Conservation (phyloP, 2,888 invertebrate genomes). For the Encarsia formosa region DNA sequence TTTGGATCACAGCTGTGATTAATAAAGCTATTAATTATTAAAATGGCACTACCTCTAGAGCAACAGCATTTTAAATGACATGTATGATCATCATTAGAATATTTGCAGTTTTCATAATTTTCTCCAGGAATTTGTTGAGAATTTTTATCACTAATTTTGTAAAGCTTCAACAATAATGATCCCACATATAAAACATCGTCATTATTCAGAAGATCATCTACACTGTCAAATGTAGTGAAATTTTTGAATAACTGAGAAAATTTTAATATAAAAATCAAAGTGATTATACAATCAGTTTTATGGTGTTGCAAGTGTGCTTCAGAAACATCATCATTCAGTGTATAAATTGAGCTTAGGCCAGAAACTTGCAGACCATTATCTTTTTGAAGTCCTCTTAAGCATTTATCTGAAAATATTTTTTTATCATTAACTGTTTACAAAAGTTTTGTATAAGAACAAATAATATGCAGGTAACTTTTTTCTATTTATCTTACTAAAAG, state of each 20-base stretch:
- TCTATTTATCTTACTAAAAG: no score
- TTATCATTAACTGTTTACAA: neutral
- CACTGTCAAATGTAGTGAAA: neutral
- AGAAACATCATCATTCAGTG: neutral
- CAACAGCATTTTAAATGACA: no score
- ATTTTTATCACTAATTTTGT: no score
- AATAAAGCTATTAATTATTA: neutral
- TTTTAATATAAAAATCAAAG: neutral
- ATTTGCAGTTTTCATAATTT: no score
- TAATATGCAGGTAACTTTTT: no score
- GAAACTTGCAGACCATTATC: neutral
- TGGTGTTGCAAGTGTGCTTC: neutral
- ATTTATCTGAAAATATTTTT: neutral
- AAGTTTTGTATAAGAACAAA: neutral
- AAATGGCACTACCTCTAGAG: no score
- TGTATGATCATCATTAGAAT: no score
- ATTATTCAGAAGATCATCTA: neutral
- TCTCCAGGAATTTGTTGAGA: no score
- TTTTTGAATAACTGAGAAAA: neutral
- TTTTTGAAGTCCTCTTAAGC: neutral
- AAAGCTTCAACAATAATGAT: neutral
- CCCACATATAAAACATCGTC: neutral
- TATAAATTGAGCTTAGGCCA: neutral
- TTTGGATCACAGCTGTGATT: constrained; percentile 6
- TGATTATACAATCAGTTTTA: neutral